Evolutionary conservation across 2,113 vertebrate species (phyloP), one percentile per base, ranked within the genome.

Genomic region (Cheilinus undulatus): DNA sequence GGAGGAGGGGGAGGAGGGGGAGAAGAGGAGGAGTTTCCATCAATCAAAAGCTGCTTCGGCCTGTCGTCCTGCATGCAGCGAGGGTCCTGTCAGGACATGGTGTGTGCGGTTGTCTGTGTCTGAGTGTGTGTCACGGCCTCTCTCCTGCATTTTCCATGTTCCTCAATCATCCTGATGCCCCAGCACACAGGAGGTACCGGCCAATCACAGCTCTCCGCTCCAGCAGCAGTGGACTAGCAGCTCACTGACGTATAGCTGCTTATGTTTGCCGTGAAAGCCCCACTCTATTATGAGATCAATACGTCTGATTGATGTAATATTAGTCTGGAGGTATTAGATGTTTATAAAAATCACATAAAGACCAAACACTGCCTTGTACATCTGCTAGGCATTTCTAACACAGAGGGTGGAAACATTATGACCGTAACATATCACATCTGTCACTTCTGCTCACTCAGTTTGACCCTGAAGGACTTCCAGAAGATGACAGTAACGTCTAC

Each of bases 31-130:
- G 40, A 71, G 75, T 56, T 67, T 54, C 84, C 87, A 90, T 90
- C 86, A 84, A 89, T 92, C 88, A 90, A 27, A 50, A 34, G 48
- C 85, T 81, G 80, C 80, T 91, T 86, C 69, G 72, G 74, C 85
- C 74, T 57, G 83, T 65, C 84, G 51, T 61, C 26, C 51, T 67
- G 30, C 3, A 38, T 23, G 51, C 34, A 27, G 52, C 7, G 1
- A 64, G 71, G 77, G 84, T 83, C 77, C 74, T 58, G 53, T 82
- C 73, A 79, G 86, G 82, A 82, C 77, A 83, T 22, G 1, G 53
- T 45, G 48, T 61, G 60, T 48, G 43, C 60, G 64, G 43, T 32
- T 27, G 54, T 51, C 27, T 42, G 50, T 69, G 30, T 23, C 15
- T 30, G 51, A 20, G 51, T 53, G 51, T 32, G 51, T 34, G 52